Conservation (phyloP, 2,888 invertebrate species). For the Lithophane ornitopus region DNA sequence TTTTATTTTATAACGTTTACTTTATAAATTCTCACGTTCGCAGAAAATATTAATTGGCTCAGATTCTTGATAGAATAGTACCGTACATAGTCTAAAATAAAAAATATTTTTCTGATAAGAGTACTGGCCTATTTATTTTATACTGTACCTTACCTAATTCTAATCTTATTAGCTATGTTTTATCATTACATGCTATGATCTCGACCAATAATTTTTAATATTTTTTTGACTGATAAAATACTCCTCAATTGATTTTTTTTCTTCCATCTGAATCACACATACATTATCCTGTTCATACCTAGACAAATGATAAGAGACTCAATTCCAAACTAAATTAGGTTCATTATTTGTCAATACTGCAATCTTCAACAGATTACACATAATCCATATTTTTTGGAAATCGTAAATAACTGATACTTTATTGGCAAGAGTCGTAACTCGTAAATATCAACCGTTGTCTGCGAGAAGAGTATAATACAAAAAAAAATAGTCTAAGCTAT, state of each 20-base stretch:
- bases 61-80: slow-evolving; percentile 3
- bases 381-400: slow-evolving; percentile 62
- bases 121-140: not conserved
- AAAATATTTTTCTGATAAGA: slow-evolving; percentile 14
- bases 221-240: too few species aligned
- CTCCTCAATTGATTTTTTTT: not conserved
- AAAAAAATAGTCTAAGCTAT: slow-evolving; percentile 34
- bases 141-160: not conserved
- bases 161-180: not conserved
- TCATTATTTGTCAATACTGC: slow-evolving; percentile 4
- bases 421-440: slow-evolving; percentile 70
- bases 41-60: not conserved
- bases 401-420: slow-evolving; percentile 72
- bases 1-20: not conserved
- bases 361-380: not conserved
- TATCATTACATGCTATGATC: not conserved
- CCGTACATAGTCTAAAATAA: not conserved
- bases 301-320: not conserved
- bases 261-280: not conserved
- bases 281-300: not conserved
- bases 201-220: not conserved
- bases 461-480: slow-evolving; percentile 46
- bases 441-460: slow-evolving; percentile 69
- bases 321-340: not conserved
- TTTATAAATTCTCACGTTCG: not conserved